Conservation (phyloP, 2,113 vertebrate species). For the Gasterosteus aculeatus region DNA sequence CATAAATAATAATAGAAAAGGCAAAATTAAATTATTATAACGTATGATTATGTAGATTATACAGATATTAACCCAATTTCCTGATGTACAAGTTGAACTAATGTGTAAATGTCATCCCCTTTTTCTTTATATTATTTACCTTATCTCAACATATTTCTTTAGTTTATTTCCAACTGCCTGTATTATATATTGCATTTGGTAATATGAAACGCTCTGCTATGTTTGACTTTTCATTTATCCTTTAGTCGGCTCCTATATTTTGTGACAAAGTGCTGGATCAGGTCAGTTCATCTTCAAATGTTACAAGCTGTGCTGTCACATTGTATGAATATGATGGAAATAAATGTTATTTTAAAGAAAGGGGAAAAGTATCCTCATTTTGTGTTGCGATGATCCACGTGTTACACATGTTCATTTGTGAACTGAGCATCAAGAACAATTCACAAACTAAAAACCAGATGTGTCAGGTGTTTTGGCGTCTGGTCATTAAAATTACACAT, state of each 20-base stretch:
- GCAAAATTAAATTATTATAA: conserved; percentile 93
- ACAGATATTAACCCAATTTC: conserved; percentile 76
- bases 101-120: conserved; percentile 67
- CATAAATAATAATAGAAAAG: conserved; percentile 11
- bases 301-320: conserved; percentile 85
- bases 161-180: conserved; percentile 64
- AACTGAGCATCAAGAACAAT: background rate
- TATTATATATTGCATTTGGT: conserved; percentile 82
- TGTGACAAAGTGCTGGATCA: conserved; percentile 80
- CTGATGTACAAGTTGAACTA: conserved; percentile 82
- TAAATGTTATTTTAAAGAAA: conserved; percentile 98
- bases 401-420: background rate
- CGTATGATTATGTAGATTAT: conserved; percentile 76
- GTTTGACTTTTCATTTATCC: conserved; percentile 83
- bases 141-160: conserved; percentile 51
- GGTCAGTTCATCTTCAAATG: conserved; percentile 83
- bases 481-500: background rate
- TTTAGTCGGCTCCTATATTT: conserved; percentile 76
- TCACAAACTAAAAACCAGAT: background rate
- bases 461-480: background rate
- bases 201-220: conserved; percentile 79
- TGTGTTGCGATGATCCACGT: background rate
- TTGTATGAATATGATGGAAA: conserved; percentile 94
- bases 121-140: conserved; percentile 60
- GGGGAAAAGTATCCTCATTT: background rate